A percentile compares a stretch with the other conserved stretches of the same genome.
Evolutionary conservation across 2,888 invertebrate species (phyloP).

Genomic region (Drosophila atripex): DNA sequence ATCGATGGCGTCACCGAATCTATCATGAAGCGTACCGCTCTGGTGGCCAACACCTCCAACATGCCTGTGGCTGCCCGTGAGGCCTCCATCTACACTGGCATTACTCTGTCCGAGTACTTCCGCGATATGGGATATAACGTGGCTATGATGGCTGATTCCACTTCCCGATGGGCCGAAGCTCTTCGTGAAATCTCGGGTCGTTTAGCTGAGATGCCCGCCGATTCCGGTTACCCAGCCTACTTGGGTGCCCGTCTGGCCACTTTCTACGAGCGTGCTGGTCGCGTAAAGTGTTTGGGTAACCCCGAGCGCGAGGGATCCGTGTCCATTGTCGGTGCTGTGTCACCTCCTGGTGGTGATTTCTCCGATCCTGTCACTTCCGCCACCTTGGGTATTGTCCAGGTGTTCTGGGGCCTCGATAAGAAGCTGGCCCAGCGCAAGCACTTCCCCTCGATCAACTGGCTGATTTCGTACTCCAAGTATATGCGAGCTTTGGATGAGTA

Average conservation of each 20-base stretch:
- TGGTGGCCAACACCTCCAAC: slow-evolving; percentile 99
- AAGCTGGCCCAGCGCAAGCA: slow-evolving; percentile 99
- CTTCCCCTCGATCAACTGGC: slow-evolving; percentile 99
- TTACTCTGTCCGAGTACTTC: slow-evolving; percentile 99
- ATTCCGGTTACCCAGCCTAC: slow-evolving; percentile 99
- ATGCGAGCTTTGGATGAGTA: slow-evolving; percentile 98
- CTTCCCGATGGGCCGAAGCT: slow-evolving; percentile 99
- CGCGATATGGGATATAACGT: slow-evolving; percentile 99
- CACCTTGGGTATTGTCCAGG: slow-evolving; percentile 98
- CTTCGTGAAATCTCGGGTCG: slow-evolving; percentile 97
- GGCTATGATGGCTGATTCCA: slow-evolving; percentile 99
- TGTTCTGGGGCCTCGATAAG: slow-evolving; percentile 99
- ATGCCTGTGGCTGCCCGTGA: slow-evolving; percentile 99
- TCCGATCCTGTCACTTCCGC: slow-evolving; percentile 99
- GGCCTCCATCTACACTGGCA: slow-evolving; percentile 99
- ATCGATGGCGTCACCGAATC: slow-evolving; percentile 98
- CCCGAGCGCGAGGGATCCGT: slow-evolving; percentile 99
- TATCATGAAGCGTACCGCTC: slow-evolving; percentile 99
- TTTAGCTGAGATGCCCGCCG: slow-evolving; percentile 99
- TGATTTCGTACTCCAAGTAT: slow-evolving; percentile 99
- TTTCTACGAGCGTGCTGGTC: slow-evolving; percentile 99
- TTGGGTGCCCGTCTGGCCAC: slow-evolving; percentile 98
- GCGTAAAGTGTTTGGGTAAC: slow-evolving; percentile 98
- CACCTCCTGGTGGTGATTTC: slow-evolving; percentile 99
- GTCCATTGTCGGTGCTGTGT: slow-evolving; percentile 99